phyloP scores from a whole-genome alignment of 2,797 vertebrate species.

The Podarcis siculus region DNA sequence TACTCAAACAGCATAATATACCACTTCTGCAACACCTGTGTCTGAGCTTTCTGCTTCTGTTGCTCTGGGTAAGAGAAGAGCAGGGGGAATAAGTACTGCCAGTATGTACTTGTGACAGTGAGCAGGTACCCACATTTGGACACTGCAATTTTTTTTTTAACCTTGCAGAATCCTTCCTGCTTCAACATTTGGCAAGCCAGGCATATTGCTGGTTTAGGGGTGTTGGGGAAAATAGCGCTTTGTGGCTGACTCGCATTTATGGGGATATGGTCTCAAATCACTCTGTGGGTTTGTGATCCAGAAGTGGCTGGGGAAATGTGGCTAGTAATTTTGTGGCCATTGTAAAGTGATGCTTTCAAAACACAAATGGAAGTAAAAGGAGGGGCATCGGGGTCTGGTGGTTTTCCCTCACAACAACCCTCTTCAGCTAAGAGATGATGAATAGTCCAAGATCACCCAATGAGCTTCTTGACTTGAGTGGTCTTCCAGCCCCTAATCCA shows the following conservation, averaged over 20 bases:
- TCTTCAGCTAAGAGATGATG: no score
- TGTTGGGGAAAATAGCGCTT: neutral
- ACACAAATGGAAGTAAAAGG: neutral
- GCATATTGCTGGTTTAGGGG: neutral
- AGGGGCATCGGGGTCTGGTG: no score
- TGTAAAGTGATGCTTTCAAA: neutral
- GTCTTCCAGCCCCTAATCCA: no score
- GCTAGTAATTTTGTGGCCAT: neutral
- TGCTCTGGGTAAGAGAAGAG: neutral
- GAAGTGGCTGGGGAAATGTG: neutral
- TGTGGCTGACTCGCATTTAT: neutral
- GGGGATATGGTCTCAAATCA: neutral
- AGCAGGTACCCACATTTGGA: neutral
- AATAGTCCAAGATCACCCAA: no score
- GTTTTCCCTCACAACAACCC: no score
- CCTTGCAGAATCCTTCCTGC: neutral
- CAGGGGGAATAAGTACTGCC: no score
- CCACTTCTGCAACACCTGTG: neutral
- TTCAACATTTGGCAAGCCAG: neutral
- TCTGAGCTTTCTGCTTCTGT: neutral
- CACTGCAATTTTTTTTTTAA: neutral
- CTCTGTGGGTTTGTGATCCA: neutral
- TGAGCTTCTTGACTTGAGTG: no score
- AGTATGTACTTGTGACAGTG: neutral
- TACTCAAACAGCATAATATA: neutral